Percentiles rank a stretch among this genome's conserved stretches.
Conservation (phyloP, 2,113 vertebrate genomes). For the Neofelis nebulosa region DNA sequence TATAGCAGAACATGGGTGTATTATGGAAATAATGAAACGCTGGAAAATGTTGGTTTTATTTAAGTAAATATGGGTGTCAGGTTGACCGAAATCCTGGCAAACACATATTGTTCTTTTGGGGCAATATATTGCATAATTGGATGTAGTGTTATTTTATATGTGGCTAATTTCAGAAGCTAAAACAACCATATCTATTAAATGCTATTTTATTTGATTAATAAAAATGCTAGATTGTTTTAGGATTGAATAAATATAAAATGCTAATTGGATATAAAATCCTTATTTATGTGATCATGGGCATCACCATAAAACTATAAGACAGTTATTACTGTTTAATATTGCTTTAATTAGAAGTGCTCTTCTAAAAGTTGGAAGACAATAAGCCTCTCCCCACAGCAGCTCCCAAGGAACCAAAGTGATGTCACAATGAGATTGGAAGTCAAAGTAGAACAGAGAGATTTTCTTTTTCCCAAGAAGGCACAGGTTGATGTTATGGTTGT, state of each 20-base stretch:
- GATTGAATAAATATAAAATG: constrained; percentile 82
- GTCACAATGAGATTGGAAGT: background rate
- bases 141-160: constrained; percentile 74
- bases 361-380: constrained; percentile 75
- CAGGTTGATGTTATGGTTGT: background rate
- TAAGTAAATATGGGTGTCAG: constrained; percentile 41
- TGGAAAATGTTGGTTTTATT: constrained; percentile 55
- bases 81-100: constrained; percentile 51
- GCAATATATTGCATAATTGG: constrained; percentile 67
- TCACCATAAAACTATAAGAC: constrained; percentile 75
- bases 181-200: constrained; percentile 78
- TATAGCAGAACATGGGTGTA: background rate
- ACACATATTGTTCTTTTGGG: constrained; percentile 67
- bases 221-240: constrained; percentile 78
- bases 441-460: background rate
- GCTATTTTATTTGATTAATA: constrained; percentile 82
- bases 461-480: background rate
- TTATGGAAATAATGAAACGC: constrained; percentile 33
- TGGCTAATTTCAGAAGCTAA: constrained; percentile 75
- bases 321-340: constrained; percentile 81
- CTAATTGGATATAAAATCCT: constrained; percentile 81
- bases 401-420: background rate
- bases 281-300: constrained; percentile 78
- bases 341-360: constrained; percentile 78
- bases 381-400: constrained; percentile 13